These are phyloP conservation scores for Champsocephalus gunnari DNA, from an alignment of 2,797 vertebrate genomes.

Conservation along the genomic window DNA sequence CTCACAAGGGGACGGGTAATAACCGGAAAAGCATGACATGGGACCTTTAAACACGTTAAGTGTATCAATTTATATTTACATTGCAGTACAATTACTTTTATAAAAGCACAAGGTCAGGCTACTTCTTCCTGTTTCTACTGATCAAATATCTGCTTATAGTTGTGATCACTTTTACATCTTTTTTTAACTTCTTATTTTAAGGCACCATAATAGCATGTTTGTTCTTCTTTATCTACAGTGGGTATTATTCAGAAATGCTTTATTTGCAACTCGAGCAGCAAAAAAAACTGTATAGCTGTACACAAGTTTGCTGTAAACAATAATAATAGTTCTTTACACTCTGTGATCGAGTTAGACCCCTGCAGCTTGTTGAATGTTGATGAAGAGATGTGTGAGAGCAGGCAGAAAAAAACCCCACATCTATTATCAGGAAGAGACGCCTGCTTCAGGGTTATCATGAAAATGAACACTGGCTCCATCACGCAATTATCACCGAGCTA, in stretches of 20 bases:
- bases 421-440: conserved; percentile 62
- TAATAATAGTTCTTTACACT: conserved; percentile 53
- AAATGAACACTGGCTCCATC: conserved; percentile 67
- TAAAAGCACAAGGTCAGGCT: neutral
- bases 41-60: no score
- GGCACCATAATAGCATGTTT: neutral
- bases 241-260: neutral
- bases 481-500: conserved; percentile 77
- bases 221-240: neutral
- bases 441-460: conserved; percentile 72
- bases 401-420: conserved; percentile 51
- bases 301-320: conserved; percentile 46
- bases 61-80: neutral
- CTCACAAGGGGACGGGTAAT: no score
- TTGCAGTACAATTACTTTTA: neutral
- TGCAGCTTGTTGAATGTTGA: conserved; percentile 37
- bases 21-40: no score
- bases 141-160: no score
- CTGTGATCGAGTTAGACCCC: conserved; percentile 44
- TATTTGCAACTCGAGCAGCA: neutral
- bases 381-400: conserved; percentile 57
- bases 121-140: no score
- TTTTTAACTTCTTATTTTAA: neutral
- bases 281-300: conserved; percentile 36
- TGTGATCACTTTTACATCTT: no score